Evolutionary conservation across 2,888 invertebrate genomes (phyloP).

Genomic region (Acanthopleura granulata): DNA sequence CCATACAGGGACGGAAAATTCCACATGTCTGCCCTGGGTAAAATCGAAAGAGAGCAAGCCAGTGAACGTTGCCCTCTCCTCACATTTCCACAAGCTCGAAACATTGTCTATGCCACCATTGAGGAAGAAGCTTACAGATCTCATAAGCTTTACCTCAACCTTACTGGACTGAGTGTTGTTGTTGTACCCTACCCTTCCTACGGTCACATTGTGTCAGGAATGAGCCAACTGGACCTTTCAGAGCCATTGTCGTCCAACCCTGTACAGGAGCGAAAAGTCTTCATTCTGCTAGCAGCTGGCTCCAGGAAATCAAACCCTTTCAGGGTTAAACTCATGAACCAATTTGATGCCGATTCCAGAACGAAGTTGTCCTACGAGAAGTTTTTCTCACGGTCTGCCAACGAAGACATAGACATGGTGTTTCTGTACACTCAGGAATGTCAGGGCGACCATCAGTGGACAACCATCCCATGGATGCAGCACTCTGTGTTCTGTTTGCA

Average conservation of each 20-base stretch:
- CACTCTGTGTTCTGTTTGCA: constrained; percentile 55
- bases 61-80: constrained; percentile 40
- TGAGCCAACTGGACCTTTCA: neutral
- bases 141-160: constrained; percentile 17
- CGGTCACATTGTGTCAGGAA: constrained; percentile 36
- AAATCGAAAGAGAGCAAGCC: constrained; percentile 51
- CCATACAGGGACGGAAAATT: constrained; percentile 35
- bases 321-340: constrained; percentile 44
- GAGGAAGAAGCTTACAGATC: constrained; percentile 36
- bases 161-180: constrained; percentile 34
- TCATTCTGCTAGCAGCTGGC: constrained; percentile 48
- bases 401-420: constrained; percentile 8
- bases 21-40: constrained; percentile 49
- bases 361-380: neutral
- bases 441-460: constrained; percentile 26
- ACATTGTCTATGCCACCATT: constrained; percentile 46
- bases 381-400: neutral
- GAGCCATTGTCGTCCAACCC: neutral
- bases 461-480: constrained; percentile 54
- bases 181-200: constrained; percentile 59
- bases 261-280: constrained; percentile 36
- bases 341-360: constrained; percentile 39
- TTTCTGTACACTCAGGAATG: constrained; percentile 32
- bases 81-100: constrained; percentile 29
- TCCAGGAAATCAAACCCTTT: constrained; percentile 42